Evolutionary conservation across 1,140 invertebrate genomes (phyloP).

Genomic region (Drosophila pectinifera): DNA sequence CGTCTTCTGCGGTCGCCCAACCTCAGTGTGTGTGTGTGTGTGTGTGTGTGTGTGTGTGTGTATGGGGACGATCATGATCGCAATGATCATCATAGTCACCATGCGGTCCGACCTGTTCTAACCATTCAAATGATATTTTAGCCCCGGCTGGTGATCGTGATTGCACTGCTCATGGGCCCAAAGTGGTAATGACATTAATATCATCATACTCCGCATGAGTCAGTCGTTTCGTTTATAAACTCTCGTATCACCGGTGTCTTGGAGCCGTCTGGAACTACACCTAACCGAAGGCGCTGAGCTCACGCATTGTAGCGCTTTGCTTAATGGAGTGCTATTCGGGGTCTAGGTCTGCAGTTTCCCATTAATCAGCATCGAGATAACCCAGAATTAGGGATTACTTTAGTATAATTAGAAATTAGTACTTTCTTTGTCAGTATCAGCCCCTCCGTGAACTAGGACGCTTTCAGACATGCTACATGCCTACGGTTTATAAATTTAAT

Average conservation of each 20-base stretch:
- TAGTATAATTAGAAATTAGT: too few relatives aligned
- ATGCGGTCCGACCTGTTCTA: slow-evolving; percentile 30
- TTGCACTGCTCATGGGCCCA: slow-evolving; percentile 14
- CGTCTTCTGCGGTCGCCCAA: slow-evolving; percentile 13
- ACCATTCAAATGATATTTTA: slow-evolving; percentile 3
- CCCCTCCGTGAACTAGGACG: too few relatives aligned
- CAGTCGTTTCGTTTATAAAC: slow-evolving; percentile 1
- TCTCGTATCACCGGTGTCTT: not conserved
- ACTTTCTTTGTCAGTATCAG: too few relatives aligned
- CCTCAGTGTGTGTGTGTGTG: not conserved
- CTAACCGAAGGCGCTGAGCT: slow-evolving; percentile 1
- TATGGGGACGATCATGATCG: slow-evolving; percentile 14
- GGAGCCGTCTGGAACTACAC: not conserved
- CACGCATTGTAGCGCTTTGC: not conserved
- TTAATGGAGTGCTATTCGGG: too few relatives aligned
- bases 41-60: not conserved
- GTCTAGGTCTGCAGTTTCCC: too few relatives aligned
- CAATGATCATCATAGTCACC: slow-evolving; percentile 12
- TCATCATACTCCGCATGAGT: not conserved
- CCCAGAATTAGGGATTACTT: too few relatives aligned
- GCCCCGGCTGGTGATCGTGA: not conserved
- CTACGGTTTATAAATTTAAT: too few relatives aligned
- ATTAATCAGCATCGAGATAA: too few relatives aligned
- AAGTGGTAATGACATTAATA: not conserved
- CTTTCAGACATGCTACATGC: too few relatives aligned